A percentile compares a stretch with the other conserved stretches of the same genome.
phyloP scores from a whole-genome alignment of 2,113 vertebrate genomes.

The Thinocorus orbignyianus region DNA sequence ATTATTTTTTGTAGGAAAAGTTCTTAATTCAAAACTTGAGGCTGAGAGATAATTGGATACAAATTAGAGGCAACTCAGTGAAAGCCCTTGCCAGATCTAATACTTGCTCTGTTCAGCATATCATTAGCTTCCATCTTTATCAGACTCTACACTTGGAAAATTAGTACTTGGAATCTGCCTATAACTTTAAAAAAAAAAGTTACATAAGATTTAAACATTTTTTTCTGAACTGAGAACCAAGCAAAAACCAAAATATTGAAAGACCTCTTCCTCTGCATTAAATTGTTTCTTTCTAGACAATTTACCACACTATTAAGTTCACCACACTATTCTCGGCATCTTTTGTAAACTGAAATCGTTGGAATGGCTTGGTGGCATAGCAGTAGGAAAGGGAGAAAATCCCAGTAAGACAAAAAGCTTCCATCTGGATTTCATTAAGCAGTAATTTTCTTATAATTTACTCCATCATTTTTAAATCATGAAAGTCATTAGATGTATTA shows the following conservation, averaged over 20 bases:
- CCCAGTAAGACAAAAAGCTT: neutral
- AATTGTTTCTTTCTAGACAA: neutral
- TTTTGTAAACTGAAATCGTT: neutral
- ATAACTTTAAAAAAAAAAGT: neutral
- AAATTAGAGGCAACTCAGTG: neutral
- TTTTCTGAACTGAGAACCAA: neutral
- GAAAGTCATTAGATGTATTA: neutral
- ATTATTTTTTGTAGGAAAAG: neutral
- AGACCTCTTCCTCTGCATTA: neutral
- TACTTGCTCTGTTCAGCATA: neutral
- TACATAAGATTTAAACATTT: neutral
- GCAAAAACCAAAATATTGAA: neutral
- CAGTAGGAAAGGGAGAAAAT: constrained; percentile 4
- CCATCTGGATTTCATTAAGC: constrained; percentile 27
- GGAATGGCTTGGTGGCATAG: neutral
- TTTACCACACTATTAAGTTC: neutral
- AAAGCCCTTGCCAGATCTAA: neutral
- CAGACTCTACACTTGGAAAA: neutral
- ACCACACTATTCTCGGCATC: neutral
- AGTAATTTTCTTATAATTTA: constrained; percentile 12
- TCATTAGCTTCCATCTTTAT: neutral
- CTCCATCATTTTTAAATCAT: neutral
- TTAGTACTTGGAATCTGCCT: neutral
- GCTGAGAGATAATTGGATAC: neutral
- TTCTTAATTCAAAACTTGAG: neutral